Evolutionary conservation across 2,113 vertebrate genomes (phyloP).

Genomic region (Delphinus delphis): DNA sequence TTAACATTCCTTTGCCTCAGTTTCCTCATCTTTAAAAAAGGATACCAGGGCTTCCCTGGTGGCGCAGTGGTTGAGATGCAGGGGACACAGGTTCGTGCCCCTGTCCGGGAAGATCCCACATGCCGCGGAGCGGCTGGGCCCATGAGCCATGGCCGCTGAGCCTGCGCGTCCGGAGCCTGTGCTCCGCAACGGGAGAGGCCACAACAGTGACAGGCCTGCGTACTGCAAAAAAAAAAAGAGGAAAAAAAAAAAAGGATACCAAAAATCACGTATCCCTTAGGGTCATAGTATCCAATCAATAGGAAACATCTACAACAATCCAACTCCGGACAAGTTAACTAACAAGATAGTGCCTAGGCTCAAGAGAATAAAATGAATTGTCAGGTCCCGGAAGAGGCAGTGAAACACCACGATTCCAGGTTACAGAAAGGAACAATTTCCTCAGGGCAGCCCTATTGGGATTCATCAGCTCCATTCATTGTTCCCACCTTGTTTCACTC

Average conservation of each 20-base stretch:
- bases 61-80: no score
- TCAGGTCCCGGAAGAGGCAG: not conserved
- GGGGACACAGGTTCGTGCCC: no score
- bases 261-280: not conserved
- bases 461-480: not conserved
- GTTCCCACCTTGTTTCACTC: not conserved
- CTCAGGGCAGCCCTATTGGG: not conserved
- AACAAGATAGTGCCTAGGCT: not conserved
- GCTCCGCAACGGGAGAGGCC: no score
- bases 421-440: not conserved
- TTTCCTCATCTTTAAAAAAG: conserved; percentile 15
- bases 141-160: no score
- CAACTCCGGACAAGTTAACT: not conserved
- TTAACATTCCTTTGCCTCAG: not conserved
- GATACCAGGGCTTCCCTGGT: no score
- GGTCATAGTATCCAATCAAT: not conserved
- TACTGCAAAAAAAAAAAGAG: no score
- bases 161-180: no score
- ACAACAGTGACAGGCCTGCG: no score
- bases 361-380: not conserved
- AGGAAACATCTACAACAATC: not conserved
- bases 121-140: no score
- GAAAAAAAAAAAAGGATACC: not conserved
- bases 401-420: not conserved
- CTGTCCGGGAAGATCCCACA: no score